These are phyloP conservation scores for Erebia ligea DNA, from an alignment of 2,888 invertebrate genomes.

Conservation along the genomic window DNA sequence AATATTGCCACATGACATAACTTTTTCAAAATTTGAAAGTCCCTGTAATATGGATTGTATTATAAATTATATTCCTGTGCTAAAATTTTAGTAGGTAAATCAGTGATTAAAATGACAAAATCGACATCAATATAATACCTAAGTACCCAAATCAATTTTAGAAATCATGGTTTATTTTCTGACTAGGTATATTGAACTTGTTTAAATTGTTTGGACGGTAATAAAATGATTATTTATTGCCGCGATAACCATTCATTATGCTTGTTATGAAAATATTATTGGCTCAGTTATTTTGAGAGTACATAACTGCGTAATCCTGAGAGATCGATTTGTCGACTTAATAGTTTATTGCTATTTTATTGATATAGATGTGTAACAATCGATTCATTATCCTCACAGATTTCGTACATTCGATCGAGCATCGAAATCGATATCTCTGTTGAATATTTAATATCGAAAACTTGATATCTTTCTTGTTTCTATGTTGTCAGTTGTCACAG, in stretches of 20 bases:
- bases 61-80: no score
- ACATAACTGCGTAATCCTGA: slow-evolving; percentile 5
- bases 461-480: slow-evolving; percentile 18
- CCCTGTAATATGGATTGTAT: no score
- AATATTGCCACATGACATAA: no score
- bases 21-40: no score
- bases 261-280: slow-evolving; percentile 29
- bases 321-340: not conserved
- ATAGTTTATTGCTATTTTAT: not conserved
- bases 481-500: slow-evolving; percentile 1
- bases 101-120: not conserved
- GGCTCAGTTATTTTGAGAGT: slow-evolving; percentile 23
- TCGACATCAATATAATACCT: not conserved
- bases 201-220: slow-evolving; percentile 9
- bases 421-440: slow-evolving; percentile 12
- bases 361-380: not conserved
- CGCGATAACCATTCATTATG: slow-evolving; percentile 31
- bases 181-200: slow-evolving; percentile 10
- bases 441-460: slow-evolving; percentile 6
- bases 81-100: not conserved
- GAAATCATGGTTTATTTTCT: not conserved
- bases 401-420: not conserved
- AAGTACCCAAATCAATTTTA: not conserved
- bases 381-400: not conserved
- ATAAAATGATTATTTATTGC: slow-evolving; percentile 24